phyloP scores from a whole-genome alignment of 1,140 invertebrate genomes.

The Sitodiplosis mosellana region DNA sequence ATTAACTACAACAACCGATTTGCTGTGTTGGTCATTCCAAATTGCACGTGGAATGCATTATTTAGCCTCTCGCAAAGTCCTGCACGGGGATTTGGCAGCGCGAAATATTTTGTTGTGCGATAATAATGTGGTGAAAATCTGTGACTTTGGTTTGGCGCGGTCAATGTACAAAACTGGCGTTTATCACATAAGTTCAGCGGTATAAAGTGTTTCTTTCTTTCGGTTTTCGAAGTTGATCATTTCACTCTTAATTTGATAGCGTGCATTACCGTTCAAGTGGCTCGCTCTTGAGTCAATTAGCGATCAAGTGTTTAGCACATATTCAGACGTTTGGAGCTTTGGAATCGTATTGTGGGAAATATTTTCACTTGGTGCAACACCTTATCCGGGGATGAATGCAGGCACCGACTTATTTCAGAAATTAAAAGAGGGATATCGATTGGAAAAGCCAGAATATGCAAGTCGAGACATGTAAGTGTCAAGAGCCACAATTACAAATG shows the following conservation, averaged over 20 bases:
- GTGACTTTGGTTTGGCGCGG: slow-evolving; percentile 80
- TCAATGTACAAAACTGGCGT: slow-evolving; percentile 79
- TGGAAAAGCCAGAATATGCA: slow-evolving; percentile 66
- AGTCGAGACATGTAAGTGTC: slow-evolving; percentile 38
- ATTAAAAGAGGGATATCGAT: slow-evolving; percentile 64
- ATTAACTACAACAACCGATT: slow-evolving; percentile 38
- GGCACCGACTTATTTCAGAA: slow-evolving; percentile 50
- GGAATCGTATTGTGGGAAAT: slow-evolving; percentile 90
- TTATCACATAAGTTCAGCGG: slow-evolving; percentile 76
- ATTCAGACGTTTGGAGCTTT: slow-evolving; percentile 86
- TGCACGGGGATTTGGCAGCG: slow-evolving; percentile 84
- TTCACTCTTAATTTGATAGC: slow-evolving; percentile 26
- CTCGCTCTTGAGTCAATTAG: slow-evolving; percentile 64
- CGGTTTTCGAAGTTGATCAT: not conserved
- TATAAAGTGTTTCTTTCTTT: not conserved
- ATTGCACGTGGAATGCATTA: slow-evolving; percentile 87
- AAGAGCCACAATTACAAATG: not conserved
- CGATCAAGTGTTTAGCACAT: slow-evolving; percentile 62
- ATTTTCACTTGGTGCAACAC: slow-evolving; percentile 72
- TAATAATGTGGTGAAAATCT: slow-evolving; percentile 73
- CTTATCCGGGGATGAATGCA: slow-evolving; percentile 68
- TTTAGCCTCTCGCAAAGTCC: slow-evolving; percentile 58
- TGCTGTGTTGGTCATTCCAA: slow-evolving; percentile 81
- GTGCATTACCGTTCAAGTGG: slow-evolving; percentile 62
- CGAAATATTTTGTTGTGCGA: slow-evolving; percentile 78